Evolutionary conservation across 2,113 vertebrate species (phyloP).

Genomic region (Tursiops truncatus): DNA sequence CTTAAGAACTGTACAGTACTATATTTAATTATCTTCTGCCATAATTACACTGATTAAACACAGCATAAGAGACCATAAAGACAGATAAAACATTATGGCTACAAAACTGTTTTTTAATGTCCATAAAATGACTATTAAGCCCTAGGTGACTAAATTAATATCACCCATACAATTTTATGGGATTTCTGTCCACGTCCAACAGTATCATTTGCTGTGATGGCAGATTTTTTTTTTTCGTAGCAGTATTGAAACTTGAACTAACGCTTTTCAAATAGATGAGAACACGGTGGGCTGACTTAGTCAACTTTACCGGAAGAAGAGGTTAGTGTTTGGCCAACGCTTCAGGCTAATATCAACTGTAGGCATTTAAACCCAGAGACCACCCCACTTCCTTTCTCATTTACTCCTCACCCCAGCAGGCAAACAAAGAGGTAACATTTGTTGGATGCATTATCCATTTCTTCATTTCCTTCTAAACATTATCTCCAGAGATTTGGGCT

Average conservation of each 20-base stretch:
- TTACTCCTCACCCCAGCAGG: not conserved
- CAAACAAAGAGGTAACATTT: slow-evolving; percentile 8
- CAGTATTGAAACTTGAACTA: slow-evolving; percentile 73
- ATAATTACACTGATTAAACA: slow-evolving; percentile 90
- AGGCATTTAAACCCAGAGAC: not conserved
- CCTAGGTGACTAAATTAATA: slow-evolving; percentile 89
- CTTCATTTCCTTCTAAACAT: slow-evolving; percentile 57
- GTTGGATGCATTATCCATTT: slow-evolving; percentile 43
- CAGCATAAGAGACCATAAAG: slow-evolving; percentile 86
- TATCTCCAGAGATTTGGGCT: slow-evolving; percentile 21
- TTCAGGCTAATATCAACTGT: slow-evolving; percentile 53
- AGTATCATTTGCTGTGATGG: slow-evolving; percentile 77
- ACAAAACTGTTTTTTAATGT: slow-evolving; percentile 86
- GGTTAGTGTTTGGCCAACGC: slow-evolving; percentile 12
- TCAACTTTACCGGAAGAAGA: slow-evolving; percentile 15
- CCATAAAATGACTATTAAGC: slow-evolving; percentile 90
- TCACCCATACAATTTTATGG: slow-evolving; percentile 85
- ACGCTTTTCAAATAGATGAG: slow-evolving; percentile 66
- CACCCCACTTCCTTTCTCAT: not conserved
- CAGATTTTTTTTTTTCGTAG: slow-evolving; percentile 75
- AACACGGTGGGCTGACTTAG: slow-evolving; percentile 63
- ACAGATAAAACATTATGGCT: slow-evolving; percentile 88
- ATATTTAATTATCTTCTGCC: slow-evolving; percentile 88
- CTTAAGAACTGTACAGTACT: slow-evolving; percentile 84
- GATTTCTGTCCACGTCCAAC: slow-evolving; percentile 76